Evolutionary conservation across 1,140 invertebrate genomes (phyloP).

Genomic region (Drosophila rufa): DNA sequence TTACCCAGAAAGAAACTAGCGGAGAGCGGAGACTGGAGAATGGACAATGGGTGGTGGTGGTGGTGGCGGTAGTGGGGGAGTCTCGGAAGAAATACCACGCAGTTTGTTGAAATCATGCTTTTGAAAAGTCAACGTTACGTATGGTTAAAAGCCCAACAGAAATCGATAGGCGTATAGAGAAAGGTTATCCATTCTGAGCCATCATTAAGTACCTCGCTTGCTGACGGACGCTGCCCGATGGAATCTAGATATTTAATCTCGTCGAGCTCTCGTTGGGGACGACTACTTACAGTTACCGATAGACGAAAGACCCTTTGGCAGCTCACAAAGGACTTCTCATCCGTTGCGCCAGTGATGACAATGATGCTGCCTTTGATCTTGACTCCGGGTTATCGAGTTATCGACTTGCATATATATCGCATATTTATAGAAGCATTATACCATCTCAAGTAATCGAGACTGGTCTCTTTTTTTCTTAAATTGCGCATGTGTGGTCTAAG

Average conservation of each 20-base stretch:
- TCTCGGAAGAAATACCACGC: conserved; percentile 34
- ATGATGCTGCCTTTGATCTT: conserved; percentile 36
- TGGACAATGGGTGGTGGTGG: conserved; percentile 3
- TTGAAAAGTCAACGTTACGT: conserved; percentile 32
- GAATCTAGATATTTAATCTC: conserved; percentile 4
- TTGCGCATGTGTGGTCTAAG: conserved; percentile 8
- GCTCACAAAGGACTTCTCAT: conserved; percentile 34
- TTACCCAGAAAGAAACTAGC: conserved; percentile 43
- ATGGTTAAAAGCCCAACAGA: conserved; percentile 35
- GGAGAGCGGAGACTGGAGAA: conserved; percentile 3
- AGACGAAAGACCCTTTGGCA: conserved; percentile 5
- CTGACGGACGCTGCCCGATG: conserved; percentile 14
- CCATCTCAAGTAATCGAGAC: conserved; percentile 8
- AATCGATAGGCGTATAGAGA: conserved; percentile 30
- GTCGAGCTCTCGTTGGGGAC: conserved; percentile 7
- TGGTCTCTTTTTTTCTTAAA: conserved; percentile 8
- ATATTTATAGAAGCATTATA: conserved; percentile 30
- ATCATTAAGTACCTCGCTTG: conserved; percentile 36
- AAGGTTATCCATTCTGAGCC: conserved; percentile 14
- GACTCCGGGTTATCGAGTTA: conserved; percentile 19
- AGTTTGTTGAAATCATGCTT: conserved; percentile 46
- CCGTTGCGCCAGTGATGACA: conserved; percentile 27
- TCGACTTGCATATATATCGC: conserved; percentile 15
- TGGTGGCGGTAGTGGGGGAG: conserved; percentile 2
- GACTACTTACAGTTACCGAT: conserved; percentile 54